These are phyloP conservation scores for Acleris sparsana DNA, from an alignment of 2,888 invertebrate genomes.

Conservation along the genomic window DNA sequence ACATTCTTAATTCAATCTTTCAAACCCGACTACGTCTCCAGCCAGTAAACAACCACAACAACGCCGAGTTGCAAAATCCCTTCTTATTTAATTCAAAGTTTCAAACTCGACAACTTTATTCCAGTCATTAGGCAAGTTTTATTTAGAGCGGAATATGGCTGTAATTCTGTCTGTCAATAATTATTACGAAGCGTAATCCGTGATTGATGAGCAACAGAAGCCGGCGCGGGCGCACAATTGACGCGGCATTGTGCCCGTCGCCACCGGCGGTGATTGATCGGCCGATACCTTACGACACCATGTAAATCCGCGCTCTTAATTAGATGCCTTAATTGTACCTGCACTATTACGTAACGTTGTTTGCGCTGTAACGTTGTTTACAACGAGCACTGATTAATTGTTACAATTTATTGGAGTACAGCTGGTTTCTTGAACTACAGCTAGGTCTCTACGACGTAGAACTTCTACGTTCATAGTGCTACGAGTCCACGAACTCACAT, in stretches of 20 bases:
- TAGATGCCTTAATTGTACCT: conserved; percentile 66
- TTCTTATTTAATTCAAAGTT: conserved; percentile 34
- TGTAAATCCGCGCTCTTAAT: conserved; percentile 64
- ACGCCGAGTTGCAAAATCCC: conserved; percentile 39
- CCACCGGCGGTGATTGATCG: conserved; percentile 60
- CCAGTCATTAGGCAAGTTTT: conserved; percentile 55
- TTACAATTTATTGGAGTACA: conserved; percentile 43
- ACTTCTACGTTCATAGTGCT: conserved; percentile 43
- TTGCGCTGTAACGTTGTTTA: conserved; percentile 49
- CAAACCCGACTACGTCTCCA: conserved; percentile 15
- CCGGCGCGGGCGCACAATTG: conserved; percentile 64
- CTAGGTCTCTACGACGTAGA: conserved; percentile 38
- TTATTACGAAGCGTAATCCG: conserved; percentile 70
- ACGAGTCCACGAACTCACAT: conserved; percentile 19
- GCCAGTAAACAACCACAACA: conserved; percentile 15
- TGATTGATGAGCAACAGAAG: conserved; percentile 79
- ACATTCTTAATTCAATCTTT: conserved; percentile 38
- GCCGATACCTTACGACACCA: conserved; percentile 53
- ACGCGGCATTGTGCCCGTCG: conserved; percentile 62
- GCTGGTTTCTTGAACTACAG: conserved; percentile 41
- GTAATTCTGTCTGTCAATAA: conserved; percentile 72
- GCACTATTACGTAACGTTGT: conserved; percentile 55
- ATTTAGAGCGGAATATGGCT: conserved; percentile 52
- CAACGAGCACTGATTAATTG: conserved; percentile 55
- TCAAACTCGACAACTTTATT: conserved; percentile 19